phyloP scores from a whole-genome alignment of 64 coral and sea anemone species.

The Porites lutea region DNA sequence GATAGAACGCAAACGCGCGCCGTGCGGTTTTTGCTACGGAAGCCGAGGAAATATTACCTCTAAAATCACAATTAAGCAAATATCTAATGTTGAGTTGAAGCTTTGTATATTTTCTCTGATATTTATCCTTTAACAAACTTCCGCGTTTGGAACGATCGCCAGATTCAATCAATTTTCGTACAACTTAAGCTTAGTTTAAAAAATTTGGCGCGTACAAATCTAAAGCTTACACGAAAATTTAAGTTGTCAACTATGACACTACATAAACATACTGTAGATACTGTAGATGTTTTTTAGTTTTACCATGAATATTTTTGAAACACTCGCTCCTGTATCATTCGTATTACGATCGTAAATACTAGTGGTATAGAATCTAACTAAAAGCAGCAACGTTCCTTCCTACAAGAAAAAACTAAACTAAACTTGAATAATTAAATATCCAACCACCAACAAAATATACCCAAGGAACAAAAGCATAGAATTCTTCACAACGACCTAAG shows the following conservation, averaged over 20 bases:
- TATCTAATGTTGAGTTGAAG: neutral
- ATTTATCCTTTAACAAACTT: neutral
- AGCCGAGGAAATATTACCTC: neutral
- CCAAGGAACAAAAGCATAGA: neutral
- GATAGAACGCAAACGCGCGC: neutral
- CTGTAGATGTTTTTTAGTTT: neutral
- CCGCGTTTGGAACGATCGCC: neutral
- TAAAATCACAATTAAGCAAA: neutral
- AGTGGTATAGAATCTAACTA: neutral
- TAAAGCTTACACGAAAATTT: neutral
- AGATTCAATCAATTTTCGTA: neutral
- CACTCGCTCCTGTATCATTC: neutral
- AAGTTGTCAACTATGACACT: neutral
- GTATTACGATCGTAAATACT: neutral
- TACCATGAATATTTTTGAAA: neutral
- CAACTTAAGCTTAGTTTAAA: neutral
- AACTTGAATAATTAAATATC: conserved; percentile 57
- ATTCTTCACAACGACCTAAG: conserved; percentile 8
- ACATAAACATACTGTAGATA: neutral
- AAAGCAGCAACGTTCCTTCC: neutral
- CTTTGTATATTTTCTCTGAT: conserved; percentile 1
- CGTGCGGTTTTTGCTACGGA: neutral
- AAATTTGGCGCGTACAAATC: neutral
- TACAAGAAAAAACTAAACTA: neutral
- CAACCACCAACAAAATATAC: neutral